These are phyloP conservation scores for Spodoptera litura DNA, from an alignment of 1,140 invertebrate genomes.

Conservation along the genomic window DNA sequence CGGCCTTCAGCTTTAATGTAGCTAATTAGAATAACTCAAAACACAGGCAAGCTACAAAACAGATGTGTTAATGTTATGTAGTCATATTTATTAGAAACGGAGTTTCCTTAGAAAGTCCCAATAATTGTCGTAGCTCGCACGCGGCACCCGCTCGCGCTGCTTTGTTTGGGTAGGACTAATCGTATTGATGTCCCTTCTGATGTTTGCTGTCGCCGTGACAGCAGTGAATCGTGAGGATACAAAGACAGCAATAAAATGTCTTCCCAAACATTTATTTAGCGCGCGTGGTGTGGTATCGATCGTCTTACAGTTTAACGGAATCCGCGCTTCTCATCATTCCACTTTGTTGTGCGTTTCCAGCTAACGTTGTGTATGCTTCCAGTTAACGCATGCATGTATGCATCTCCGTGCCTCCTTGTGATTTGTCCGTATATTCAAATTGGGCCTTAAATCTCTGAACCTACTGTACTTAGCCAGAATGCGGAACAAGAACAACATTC, in stretches of 20 bases:
- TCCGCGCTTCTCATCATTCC: slow-evolving; percentile 44
- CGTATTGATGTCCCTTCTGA: slow-evolving; percentile 3
- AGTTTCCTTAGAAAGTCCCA: no score
- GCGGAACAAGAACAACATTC: slow-evolving; percentile 22
- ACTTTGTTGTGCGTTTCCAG: slow-evolving; percentile 45
- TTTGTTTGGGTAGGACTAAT: slow-evolving; percentile 4
- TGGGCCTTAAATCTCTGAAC: slow-evolving; percentile 34
- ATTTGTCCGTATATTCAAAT: slow-evolving; percentile 35
- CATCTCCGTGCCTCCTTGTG: slow-evolving; percentile 29
- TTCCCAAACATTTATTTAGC: slow-evolving; percentile 36
- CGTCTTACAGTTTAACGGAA: slow-evolving; percentile 48
- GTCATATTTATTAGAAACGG: no score
- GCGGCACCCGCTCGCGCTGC: no score
- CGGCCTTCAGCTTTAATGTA: neutral
- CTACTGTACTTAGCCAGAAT: slow-evolving; percentile 27
- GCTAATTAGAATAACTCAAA: neutral
- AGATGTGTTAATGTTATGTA: no score
- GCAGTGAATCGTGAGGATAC: slow-evolving; percentile 4
- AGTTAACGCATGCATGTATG: slow-evolving; percentile 35
- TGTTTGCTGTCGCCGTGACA: neutral
- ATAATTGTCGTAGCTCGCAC: no score
- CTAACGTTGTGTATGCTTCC: slow-evolving; percentile 17
- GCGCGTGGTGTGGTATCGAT: slow-evolving; percentile 34
- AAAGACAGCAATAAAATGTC: slow-evolving; percentile 32
- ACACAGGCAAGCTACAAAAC: no score